phyloP scores from a whole-genome alignment of 1,140 invertebrate species.

The Drosophila orosa region DNA sequence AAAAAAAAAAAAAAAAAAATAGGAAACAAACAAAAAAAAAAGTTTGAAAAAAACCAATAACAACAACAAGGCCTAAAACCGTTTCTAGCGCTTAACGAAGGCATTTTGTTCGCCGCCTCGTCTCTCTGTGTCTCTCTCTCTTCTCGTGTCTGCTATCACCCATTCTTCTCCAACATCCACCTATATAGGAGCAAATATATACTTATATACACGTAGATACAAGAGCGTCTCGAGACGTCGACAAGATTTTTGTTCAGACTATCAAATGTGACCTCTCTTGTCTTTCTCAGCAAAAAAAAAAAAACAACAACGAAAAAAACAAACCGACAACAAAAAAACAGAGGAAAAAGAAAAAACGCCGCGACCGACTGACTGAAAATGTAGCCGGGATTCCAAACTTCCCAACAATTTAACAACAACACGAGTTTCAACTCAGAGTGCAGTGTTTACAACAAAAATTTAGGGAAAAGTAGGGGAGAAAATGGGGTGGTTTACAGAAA shows the following conservation, averaged over 20 bases:
- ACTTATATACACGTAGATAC: conserved; percentile 16
- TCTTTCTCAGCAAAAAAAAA: conserved; percentile 59
- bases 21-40: conserved; percentile 31
- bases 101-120: conserved; percentile 74
- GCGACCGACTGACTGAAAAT: conserved; percentile 50
- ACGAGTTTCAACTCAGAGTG: conserved; percentile 71
- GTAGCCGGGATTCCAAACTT: conserved; percentile 60
- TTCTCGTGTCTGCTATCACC: conserved; percentile 60
- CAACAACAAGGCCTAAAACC: conserved; percentile 61
- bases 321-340: conserved; percentile 48
- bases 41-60: conserved; percentile 18
- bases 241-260: conserved; percentile 76
- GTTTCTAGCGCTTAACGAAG: conserved; percentile 77
- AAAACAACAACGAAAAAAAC: conserved; percentile 31
- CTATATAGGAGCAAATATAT: conserved; percentile 29
- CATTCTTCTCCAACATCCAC: conserved; percentile 54
- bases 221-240: conserved; percentile 51
- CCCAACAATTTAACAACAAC: conserved; percentile 69
- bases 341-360: conserved; percentile 26
- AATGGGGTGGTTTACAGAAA: neutral
- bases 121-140: conserved; percentile 39
- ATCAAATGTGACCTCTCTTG: conserved; percentile 80
- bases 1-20: conserved; percentile 56
- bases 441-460: conserved; percentile 36
- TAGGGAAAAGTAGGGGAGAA: neutral